Conservation (phyloP, 2,797 vertebrate species). For the Sebastiscus tertius region DNA sequence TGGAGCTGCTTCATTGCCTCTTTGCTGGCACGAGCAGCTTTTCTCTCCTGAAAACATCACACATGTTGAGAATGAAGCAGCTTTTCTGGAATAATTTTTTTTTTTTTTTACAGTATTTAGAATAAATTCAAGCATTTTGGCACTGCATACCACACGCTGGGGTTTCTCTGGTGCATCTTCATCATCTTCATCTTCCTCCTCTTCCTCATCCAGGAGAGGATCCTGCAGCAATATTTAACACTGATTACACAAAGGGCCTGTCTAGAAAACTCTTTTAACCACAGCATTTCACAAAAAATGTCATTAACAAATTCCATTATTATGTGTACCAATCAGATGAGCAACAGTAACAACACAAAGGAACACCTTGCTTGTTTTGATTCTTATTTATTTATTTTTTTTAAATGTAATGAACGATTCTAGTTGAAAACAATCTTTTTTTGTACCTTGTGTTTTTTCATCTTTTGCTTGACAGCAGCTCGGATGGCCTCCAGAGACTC, state of each 20-base stretch:
- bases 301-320: neutral
- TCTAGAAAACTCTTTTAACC: neutral
- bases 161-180: slow-evolving; percentile 61
- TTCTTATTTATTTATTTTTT: neutral
- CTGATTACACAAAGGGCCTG: neutral
- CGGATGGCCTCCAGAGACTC: slow-evolving; percentile 91
- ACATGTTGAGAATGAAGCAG: neutral
- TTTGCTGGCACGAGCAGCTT: slow-evolving; percentile 91
- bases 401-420: neutral
- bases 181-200: slow-evolving; percentile 51
- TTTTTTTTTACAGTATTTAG: neutral
- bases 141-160: slow-evolving; percentile 70
- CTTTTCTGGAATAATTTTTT: neutral
- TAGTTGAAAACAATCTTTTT: neutral
- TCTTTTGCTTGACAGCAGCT: slow-evolving; percentile 86
- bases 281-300: neutral
- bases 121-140: neutral
- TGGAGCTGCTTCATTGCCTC: slow-evolving; percentile 94
- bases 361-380: neutral
- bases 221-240: slow-evolving; percentile 50
- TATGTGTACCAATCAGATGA: neutral
- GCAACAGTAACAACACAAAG: too few relatives aligned
- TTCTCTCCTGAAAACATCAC: slow-evolving; percentile 87
- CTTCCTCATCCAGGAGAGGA: slow-evolving; percentile 53
- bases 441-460: slow-evolving; percentile 82